phyloP scores from a whole-genome alignment of 2,113 vertebrate species.

The Talpa occidentalis region DNA sequence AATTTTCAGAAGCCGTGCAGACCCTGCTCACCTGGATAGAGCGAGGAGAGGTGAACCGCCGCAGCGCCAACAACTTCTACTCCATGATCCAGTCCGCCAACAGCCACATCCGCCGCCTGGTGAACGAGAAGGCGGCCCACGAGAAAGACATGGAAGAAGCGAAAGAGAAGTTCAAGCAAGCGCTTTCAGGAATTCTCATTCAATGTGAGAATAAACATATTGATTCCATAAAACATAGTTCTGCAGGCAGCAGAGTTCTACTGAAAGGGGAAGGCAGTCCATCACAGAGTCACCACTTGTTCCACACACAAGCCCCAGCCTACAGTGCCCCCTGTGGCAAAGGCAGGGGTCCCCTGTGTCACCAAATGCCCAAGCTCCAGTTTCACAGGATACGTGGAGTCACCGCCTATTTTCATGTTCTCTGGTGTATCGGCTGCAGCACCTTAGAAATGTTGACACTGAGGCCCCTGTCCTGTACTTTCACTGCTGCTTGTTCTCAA shows the following conservation, averaged over 20 bases:
- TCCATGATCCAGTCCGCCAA: slow-evolving; percentile 99
- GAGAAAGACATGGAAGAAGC: slow-evolving; percentile 98
- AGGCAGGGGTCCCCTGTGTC: background rate
- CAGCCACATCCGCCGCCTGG: slow-evolving; percentile 94
- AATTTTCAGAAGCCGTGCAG: slow-evolving; percentile 94
- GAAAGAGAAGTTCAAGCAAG: slow-evolving; percentile 96
- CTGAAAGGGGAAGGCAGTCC: background rate
- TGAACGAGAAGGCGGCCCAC: slow-evolving; percentile 93
- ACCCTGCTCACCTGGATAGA: slow-evolving; percentile 97
- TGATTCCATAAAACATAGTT: no score
- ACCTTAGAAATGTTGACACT: slow-evolving; percentile 25
- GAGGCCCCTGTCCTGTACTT: background rate
- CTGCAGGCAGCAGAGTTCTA: background rate
- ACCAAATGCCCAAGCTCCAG: background rate
- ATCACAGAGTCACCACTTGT: background rate
- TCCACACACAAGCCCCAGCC: background rate
- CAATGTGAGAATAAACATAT: slow-evolving; percentile 89
- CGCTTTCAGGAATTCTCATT: slow-evolving; percentile 94
- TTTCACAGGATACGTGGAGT: background rate
- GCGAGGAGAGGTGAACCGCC: slow-evolving; percentile 95
- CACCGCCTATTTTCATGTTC: slow-evolving; percentile 10
- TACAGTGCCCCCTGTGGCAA: background rate
- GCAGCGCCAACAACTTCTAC: slow-evolving; percentile 98
- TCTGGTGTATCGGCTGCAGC: background rate
- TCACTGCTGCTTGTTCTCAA: slow-evolving; percentile 58